These are phyloP conservation scores for Drosophila hamatofila DNA, from an alignment of 2,888 invertebrate genomes.

Conservation along the genomic window DNA sequence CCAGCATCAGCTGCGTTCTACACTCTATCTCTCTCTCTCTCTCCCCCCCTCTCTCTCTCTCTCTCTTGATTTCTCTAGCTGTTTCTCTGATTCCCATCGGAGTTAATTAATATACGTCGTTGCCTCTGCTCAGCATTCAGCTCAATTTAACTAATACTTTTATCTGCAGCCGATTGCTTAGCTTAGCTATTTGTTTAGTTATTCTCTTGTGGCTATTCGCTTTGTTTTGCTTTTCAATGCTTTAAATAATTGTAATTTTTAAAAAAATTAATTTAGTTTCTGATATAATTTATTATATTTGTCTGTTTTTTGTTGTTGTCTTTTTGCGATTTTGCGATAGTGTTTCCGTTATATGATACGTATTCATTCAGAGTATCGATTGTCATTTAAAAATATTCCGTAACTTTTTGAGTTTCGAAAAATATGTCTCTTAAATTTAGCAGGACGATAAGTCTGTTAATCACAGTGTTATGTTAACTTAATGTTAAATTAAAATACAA, in stretches of 20 bases:
- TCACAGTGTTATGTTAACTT: no score
- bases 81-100: slow-evolving; percentile 69
- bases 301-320: no score
- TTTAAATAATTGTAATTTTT: background rate
- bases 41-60: background rate
- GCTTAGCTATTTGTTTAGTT: background rate
- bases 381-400: no score
- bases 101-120: slow-evolving; percentile 76
- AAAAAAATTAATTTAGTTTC: no score
- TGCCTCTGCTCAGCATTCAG: slow-evolving; percentile 4
- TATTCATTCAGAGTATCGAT: no score
- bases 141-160: slow-evolving; percentile 1
- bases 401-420: no score
- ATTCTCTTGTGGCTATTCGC: background rate
- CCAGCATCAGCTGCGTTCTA: slow-evolving; percentile 39
- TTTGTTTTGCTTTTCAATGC: background rate
- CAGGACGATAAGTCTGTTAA: no score
- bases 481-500: no score
- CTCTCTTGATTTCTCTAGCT: slow-evolving; percentile 6
- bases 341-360: no score
- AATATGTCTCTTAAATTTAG: no score
- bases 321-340: no score
- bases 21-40: background rate
- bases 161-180: slow-evolving; percentile 3
- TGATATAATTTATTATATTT: slow-evolving; percentile 5